Evolutionary conservation across 2,888 invertebrate species (phyloP).

Genomic region (Morpho achilles): DNA sequence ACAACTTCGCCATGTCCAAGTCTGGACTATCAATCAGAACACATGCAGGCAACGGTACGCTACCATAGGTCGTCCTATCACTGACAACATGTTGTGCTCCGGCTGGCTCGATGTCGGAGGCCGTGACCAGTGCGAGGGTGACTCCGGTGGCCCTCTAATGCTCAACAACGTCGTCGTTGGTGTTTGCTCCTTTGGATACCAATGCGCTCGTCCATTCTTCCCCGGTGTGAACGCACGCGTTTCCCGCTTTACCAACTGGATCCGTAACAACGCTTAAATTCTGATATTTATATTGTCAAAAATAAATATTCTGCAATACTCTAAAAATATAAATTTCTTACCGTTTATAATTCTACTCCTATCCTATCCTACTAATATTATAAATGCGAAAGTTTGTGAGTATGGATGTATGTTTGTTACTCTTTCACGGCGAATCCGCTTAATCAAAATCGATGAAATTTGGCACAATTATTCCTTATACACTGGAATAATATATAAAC

Average conservation of each 20-base stretch:
- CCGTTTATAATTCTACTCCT: too few species aligned
- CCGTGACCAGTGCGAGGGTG: conserved; percentile 45
- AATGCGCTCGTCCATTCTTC: conserved; percentile 35
- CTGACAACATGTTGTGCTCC: conserved; percentile 51
- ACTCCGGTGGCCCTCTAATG: conserved; percentile 48
- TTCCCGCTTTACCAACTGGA: conserved; percentile 40
- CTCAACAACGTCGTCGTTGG: conserved; percentile 44
- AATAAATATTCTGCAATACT: too few species aligned
- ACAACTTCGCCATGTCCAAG: conserved; percentile 40
- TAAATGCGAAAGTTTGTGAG: too few species aligned
- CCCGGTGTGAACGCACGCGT: conserved; percentile 46
- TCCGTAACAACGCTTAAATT: conserved; percentile 35
- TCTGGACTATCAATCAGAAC: conserved; percentile 41
- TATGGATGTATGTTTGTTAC: too few species aligned
- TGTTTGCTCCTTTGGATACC: conserved; percentile 40
- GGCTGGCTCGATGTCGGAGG: conserved; percentile 44
- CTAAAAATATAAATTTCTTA: too few species aligned
- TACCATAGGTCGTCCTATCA: conserved; percentile 30
- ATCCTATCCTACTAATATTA: too few species aligned
- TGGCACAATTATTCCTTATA: too few species aligned
- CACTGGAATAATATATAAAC: too few species aligned
- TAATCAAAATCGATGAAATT: too few species aligned
- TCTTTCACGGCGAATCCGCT: too few species aligned
- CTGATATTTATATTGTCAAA: background rate
- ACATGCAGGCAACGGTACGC: conserved; percentile 37